Evolutionary conservation across 1,140 invertebrate genomes (phyloP), one percentile per base, ranked within the genome.

Genomic region (Drosophila tsacasi): DNA sequence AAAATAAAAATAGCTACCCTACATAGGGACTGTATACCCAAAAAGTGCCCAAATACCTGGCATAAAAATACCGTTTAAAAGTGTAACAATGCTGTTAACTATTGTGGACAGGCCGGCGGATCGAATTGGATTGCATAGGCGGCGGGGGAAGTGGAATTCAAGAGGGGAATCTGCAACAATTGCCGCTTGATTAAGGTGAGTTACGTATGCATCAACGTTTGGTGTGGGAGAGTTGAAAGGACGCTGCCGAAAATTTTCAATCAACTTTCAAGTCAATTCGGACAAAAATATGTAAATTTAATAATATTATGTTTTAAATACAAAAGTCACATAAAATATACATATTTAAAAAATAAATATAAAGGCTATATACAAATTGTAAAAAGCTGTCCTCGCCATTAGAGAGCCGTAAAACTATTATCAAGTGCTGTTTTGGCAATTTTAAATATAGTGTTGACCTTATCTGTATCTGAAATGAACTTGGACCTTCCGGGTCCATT

Each of bases 81-180:
- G 84, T 84, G 84, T 89, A 89, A 89, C 84, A 89, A 89, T 90
- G 77, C 85, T 84, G 84, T 81, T 89, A 90, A 81, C 84, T 72
- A 79, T 58, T 64, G 59, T 64, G 58, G 69, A 47, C 61, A 63
- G 77, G 49, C 61, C 40, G n/a, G 19, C 32, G 42, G 23, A 59
- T 62, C 49, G 32, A 61, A 60, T 44, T 25, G 44, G 54, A 25
- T 39, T 49, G 46, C 25, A 10, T 27, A 67, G 7, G 15, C 27
- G 35, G 17, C 7, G 25, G 5, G 10, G n/a, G n/a, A 27, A 39
- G 25, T 12, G n/a, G 32, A 17, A 23, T 19, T 39, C 12, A 32
- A 23, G 55, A 30, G 55, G 30, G 40, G 52, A 37, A 50, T 47
- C 49, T 71, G 54, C 42, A 78, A 83, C 84, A 83, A 87, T 89